phyloP scores from a whole-genome alignment of 2,113 vertebrate species.

The Mormyrus lacerda region DNA sequence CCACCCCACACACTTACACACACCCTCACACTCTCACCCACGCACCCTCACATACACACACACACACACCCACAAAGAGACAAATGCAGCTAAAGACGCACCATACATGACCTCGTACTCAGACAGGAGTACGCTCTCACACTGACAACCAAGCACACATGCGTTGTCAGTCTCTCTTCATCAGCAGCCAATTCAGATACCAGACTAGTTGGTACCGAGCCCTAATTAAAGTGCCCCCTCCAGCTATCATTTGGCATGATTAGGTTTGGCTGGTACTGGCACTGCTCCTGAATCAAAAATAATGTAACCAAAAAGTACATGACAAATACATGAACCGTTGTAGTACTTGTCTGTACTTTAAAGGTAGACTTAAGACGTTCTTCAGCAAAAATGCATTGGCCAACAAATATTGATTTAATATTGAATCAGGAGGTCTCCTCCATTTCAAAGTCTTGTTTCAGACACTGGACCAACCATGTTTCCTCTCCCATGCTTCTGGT shows the following conservation, averaged over 20 bases:
- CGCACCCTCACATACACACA: neutral
- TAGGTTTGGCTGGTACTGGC: slow-evolving; percentile 46
- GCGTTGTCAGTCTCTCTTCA: slow-evolving; percentile 23
- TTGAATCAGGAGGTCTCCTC: neutral
- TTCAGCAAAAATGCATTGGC: neutral
- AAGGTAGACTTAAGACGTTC: neutral
- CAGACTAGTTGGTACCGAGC: slow-evolving; percentile 46
- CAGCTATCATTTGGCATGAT: slow-evolving; percentile 42
- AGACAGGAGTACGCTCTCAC: neutral
- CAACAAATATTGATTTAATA: neutral
- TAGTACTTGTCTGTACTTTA: neutral
- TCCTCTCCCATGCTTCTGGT: neutral
- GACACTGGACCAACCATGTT: neutral
- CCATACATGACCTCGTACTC: slow-evolving; percentile 20
- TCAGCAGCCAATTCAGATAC: slow-evolving; percentile 33
- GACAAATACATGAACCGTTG: neutral
- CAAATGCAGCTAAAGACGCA: neutral
- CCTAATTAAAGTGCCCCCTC: slow-evolving; percentile 59
- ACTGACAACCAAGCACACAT: neutral
- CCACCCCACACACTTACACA: neutral
- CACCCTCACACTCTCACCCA: neutral
- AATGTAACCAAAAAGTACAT: neutral
- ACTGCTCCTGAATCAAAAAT: slow-evolving; percentile 42
- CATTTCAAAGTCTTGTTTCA: neutral
- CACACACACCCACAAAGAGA: neutral